phyloP scores from a whole-genome alignment of 2,888 invertebrate genomes.

The Monopis laevigella region DNA sequence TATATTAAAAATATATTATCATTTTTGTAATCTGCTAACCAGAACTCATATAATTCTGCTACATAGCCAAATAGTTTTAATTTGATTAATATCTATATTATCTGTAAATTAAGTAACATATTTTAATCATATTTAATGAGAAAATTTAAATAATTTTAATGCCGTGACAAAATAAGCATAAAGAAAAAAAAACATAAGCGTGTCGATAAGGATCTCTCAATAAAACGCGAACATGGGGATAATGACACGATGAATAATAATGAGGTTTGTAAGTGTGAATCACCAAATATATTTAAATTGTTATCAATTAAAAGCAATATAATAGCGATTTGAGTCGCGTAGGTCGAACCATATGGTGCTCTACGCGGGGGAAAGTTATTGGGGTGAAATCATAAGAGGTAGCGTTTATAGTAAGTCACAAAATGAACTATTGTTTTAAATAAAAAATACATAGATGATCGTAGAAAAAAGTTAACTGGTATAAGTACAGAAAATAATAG shows the following conservation, averaged over 20 bases:
- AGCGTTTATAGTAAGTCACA: no score
- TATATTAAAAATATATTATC: no score
- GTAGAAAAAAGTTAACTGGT: no score
- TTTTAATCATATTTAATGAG: no score
- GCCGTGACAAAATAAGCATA: constrained; percentile 41
- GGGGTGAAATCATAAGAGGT: neutral
- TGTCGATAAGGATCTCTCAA: constrained; percentile 46
- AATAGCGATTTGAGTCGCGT: constrained; percentile 63
- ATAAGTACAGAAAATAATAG: no score
- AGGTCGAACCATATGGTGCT: constrained; percentile 53
- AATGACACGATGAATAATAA: constrained; percentile 66
- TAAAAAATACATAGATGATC: no score
- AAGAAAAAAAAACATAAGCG: constrained; percentile 61
- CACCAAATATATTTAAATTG: constrained; percentile 69
- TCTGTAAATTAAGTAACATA: no score
- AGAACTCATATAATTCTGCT: no score
- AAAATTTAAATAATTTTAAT: no score
- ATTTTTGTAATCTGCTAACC: no score
- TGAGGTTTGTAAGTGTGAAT: constrained; percentile 64
- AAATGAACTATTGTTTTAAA: neutral
- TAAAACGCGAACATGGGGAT: constrained; percentile 57
- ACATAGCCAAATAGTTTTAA: no score
- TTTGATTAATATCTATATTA: no score
- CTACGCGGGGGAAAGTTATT: constrained; percentile 33
- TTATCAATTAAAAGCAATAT: constrained; percentile 69